Conservation (phyloP, 2,113 vertebrate genomes). For the Dinomys branickii region DNA sequence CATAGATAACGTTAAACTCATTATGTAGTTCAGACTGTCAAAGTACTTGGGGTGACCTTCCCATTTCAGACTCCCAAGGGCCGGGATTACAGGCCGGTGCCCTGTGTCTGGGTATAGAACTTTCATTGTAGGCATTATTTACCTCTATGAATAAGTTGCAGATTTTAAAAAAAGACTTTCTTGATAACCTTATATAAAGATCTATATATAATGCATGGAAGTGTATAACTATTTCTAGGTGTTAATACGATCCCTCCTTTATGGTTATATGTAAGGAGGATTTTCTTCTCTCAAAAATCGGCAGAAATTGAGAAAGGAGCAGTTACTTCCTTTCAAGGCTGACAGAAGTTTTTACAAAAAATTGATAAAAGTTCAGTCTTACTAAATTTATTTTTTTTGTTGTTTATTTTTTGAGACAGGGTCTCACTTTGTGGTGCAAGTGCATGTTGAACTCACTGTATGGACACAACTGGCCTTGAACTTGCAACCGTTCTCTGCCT, state of each 20-base stretch:
- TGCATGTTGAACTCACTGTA: not conserved
- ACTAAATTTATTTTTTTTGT: not conserved
- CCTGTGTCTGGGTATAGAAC: not conserved
- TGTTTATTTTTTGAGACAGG: not conserved
- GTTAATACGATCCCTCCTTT: not conserved
- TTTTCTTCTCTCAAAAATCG: not conserved
- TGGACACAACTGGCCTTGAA: not conserved
- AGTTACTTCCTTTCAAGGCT: not conserved
- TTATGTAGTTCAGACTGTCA: not conserved
- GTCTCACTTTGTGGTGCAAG: not conserved
- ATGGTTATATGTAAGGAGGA: not conserved
- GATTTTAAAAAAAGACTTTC: not conserved
- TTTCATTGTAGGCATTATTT: not conserved
- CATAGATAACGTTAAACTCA: not conserved
- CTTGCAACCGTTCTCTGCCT: not conserved
- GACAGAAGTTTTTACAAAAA: not conserved
- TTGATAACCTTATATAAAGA: not conserved
- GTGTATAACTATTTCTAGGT: not conserved
- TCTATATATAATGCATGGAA: not conserved
- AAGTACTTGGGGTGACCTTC: not conserved
- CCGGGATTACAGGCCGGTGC: not conserved
- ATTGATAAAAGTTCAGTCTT: not conserved
- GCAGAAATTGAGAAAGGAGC: not conserved
- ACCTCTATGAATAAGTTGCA: not conserved
- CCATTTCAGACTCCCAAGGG: not conserved